Percentiles rank a stretch among this genome's conserved stretches.
Evolutionary conservation across 2,888 invertebrate species (phyloP).

Genomic region (Nipponacmea schrenckii): DNA sequence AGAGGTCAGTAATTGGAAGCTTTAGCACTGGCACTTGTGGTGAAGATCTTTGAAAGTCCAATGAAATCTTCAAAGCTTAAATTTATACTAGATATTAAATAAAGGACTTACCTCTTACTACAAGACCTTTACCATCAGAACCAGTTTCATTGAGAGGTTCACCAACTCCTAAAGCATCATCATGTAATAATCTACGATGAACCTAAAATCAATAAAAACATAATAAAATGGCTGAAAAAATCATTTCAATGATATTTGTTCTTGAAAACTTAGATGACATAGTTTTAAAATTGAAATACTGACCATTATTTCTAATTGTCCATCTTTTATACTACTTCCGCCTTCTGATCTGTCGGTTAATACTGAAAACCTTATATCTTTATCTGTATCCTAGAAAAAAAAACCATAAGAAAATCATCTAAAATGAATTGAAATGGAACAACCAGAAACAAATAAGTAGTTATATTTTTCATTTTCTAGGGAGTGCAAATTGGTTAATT

Average conservation of each 20-base stretch:
- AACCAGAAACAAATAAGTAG: no score
- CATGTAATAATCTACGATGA: conserved; percentile 84
- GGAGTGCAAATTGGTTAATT: no score
- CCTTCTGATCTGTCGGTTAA: conserved; percentile 69
- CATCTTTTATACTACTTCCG: conserved; percentile 64
- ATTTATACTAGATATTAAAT: no score
- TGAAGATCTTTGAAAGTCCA: no score
- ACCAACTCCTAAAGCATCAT: conserved; percentile 92
- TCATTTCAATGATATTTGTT: neutral
- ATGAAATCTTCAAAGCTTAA: no score
- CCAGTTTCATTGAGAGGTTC: conserved; percentile 88
- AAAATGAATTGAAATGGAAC: neutral
- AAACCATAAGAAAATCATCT: neutral
- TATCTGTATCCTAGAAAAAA: conserved; percentile 36
- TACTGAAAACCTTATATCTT: conserved; percentile 65
- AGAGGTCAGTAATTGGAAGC: no score
- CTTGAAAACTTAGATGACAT: neutral
- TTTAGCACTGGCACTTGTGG: no score
- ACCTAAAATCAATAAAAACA: conserved; percentile 67
- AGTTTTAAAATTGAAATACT: no score
- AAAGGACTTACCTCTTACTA: conserved; percentile 57
- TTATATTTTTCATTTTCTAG: no score
- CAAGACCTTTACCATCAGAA: conserved; percentile 66
- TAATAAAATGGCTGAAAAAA: neutral
- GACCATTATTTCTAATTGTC: conserved; percentile 68